These are phyloP conservation scores for Vidua chalybeata DNA, from an alignment of 2,113 vertebrate species.

Conservation along the genomic window DNA sequence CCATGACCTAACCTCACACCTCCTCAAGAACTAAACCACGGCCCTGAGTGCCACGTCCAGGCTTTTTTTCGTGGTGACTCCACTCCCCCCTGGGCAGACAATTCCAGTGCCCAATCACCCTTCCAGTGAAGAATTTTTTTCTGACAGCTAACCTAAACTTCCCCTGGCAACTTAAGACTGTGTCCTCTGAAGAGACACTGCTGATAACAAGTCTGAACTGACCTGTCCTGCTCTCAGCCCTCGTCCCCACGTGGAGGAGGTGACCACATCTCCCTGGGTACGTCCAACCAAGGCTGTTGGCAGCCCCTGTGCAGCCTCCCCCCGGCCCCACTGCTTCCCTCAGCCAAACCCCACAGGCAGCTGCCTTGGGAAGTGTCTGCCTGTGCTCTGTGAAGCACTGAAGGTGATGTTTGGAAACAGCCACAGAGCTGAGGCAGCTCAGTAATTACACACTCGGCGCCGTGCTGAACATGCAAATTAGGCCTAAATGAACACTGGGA, in stretches of 20 bases:
- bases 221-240: neutral
- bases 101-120: too few species aligned
- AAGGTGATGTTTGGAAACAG: neutral
- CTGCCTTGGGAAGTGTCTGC: rapidly evolving
- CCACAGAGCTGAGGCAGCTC: neutral
- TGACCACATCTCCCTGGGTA: neutral
- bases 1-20: too few species aligned
- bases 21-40: neutral
- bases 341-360: neutral
- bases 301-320: too few species aligned
- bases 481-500: neutral
- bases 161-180: neutral
- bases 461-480: neutral
- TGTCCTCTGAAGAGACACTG: neutral
- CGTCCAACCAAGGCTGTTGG: too few species aligned
- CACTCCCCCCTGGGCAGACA: neutral
- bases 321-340: too few species aligned
- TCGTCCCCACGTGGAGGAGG: neutral
- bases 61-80: too few species aligned
- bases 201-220: neutral
- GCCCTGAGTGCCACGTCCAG: too few species aligned
- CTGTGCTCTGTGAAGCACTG: neutral
- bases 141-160: neutral
- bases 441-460: neutral
- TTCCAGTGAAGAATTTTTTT: neutral